Percentiles rank a stretch among this genome's conserved stretches.
phyloP scores from a whole-genome alignment of 2,888 invertebrate species.

The Epirrhoe tristata region DNA sequence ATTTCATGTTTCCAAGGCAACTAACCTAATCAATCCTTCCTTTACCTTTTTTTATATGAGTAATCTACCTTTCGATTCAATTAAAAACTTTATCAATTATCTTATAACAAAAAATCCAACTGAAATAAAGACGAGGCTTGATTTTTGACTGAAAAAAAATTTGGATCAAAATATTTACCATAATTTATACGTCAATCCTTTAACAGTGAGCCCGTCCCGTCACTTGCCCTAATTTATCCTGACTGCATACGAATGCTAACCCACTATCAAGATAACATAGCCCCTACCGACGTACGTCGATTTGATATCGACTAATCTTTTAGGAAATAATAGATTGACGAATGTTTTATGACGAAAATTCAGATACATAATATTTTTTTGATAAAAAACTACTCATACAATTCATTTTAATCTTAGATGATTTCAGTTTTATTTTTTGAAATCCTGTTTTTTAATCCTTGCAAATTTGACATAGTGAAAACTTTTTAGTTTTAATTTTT shows the following conservation, averaged over 20 bases:
- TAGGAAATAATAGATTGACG: constrained; percentile 27
- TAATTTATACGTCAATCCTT: constrained; percentile 49
- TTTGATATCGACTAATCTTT: constrained; percentile 46
- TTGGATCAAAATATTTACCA: constrained; percentile 60
- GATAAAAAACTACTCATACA: not conserved
- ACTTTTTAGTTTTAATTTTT: too few relatives aligned
- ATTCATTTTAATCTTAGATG: not conserved
- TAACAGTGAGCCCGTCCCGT: constrained; percentile 42
- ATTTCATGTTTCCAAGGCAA: too few relatives aligned
- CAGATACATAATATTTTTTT: not conserved
- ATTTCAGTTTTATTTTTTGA: too few relatives aligned
- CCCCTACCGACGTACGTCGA: constrained; percentile 48
- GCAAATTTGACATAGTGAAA: too few relatives aligned
- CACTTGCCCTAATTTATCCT: constrained; percentile 67
- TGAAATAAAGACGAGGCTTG: not conserved
- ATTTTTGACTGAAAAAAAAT: not conserved
- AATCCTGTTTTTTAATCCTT: too few relatives aligned
- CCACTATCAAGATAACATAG: constrained; percentile 58
- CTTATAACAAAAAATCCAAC: not conserved
- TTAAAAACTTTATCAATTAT: too few relatives aligned
- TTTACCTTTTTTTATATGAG: too few relatives aligned
- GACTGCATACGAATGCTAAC: constrained; percentile 51
- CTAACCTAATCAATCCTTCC: too few relatives aligned
- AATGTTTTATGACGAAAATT: constrained; percentile 5
- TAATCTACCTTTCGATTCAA: too few relatives aligned